These are phyloP conservation scores for Oscheius myriophilus DNA, from an alignment of 2,888 invertebrate species.

Conservation along the genomic window DNA sequence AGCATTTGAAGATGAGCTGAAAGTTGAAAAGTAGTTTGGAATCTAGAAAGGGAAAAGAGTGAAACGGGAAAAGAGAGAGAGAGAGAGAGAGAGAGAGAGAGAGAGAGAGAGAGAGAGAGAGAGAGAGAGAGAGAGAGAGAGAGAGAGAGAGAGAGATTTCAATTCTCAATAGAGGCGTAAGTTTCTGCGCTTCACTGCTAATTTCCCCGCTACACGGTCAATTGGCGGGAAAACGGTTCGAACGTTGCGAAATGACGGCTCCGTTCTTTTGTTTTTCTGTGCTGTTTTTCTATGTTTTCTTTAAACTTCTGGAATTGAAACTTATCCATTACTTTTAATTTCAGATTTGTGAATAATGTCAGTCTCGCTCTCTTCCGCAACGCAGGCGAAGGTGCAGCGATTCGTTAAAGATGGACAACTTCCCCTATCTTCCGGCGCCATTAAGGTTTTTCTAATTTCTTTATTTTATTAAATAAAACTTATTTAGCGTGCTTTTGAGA, in stretches of 20 bases:
- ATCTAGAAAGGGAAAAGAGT: too few species aligned
- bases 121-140: too few species aligned
- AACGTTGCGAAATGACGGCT: not conserved
- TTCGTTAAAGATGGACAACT: slow-evolving; percentile 3
- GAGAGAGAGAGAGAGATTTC: too few species aligned
- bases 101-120: too few species aligned
- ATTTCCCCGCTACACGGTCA: not conserved
- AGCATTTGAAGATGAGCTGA: too few species aligned
- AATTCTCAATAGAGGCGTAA: too few species aligned
- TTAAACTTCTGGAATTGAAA: not conserved
- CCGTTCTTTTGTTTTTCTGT: not conserved
- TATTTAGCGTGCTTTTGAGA: slow-evolving; percentile 11
- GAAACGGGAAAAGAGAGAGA: too few species aligned
- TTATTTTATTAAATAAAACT: not conserved
- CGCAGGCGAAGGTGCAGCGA: not conserved
- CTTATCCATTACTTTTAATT: not conserved
- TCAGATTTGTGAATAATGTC: not conserved
- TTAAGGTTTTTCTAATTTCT: not conserved
- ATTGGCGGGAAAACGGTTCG: not conserved
- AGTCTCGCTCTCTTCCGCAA: not conserved
- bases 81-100: too few species aligned
- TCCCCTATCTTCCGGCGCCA: slow-evolving; percentile 9
- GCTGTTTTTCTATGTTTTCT: not conserved
- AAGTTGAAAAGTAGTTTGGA: too few species aligned
- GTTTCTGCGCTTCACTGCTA: too few species aligned